phyloP scores from a whole-genome alignment of 2,888 invertebrate genomes.

The Drosophila fungiperda region DNA sequence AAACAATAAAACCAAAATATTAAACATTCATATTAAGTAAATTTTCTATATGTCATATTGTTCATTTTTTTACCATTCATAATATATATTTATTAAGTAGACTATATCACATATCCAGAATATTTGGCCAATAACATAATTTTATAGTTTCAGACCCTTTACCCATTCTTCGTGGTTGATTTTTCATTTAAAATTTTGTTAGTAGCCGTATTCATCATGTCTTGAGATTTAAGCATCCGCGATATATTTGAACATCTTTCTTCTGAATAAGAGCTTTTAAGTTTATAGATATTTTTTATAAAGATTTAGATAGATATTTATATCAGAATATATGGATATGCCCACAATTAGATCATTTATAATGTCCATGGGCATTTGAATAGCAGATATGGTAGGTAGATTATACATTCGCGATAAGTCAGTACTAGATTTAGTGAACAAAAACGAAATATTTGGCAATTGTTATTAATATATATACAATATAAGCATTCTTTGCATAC shows the following conservation, averaged over 20 bases:
- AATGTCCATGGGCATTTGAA: constrained; percentile 26
- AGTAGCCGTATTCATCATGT: not conserved
- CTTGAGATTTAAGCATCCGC: not conserved
- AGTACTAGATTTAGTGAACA: constrained; percentile 6
- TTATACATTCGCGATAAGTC: constrained; percentile 18
- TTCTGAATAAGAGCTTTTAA: not conserved
- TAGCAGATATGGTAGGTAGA: constrained; percentile 11
- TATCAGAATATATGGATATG: not conserved
- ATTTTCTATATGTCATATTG: too few species aligned
- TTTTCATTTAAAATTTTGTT: not conserved
- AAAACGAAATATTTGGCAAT: constrained; percentile 9
- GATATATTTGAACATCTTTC: not conserved
- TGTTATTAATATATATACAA: constrained; percentile 1
- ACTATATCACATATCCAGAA: too few species aligned
- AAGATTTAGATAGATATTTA: too few species aligned
- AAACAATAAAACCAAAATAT: too few species aligned
- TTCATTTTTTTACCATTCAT: too few species aligned
- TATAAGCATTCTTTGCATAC: constrained; percentile 15
- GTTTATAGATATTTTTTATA: not conserved
- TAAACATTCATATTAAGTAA: too few species aligned
- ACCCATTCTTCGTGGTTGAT: not conserved
- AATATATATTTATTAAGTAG: too few species aligned
- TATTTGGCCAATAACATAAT: too few species aligned
- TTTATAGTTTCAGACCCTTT: too few species aligned
- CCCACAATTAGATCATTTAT: constrained; percentile 24